Evolutionary conservation across 2,113 vertebrate genomes (phyloP).

Genomic region (Alligator mississippiensis): DNA sequence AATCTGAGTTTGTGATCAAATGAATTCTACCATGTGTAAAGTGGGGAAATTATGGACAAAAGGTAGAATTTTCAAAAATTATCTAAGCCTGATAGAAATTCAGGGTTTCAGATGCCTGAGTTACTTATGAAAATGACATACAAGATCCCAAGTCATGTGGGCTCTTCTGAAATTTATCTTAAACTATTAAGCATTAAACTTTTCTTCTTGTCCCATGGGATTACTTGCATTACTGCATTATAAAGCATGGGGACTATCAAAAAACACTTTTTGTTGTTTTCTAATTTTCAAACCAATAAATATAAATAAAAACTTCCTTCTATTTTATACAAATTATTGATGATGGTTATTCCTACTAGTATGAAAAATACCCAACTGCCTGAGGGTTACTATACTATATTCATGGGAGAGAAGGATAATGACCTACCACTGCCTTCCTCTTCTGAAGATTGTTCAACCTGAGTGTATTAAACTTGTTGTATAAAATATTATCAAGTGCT

Average conservation of each 20-base stretch:
- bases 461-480: neutral
- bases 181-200: no score
- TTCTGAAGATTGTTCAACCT: neutral
- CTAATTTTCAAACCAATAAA: neutral
- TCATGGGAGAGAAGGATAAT: neutral
- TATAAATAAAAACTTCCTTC: neutral
- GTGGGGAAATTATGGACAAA: neutral
- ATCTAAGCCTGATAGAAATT: neutral
- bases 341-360: neutral
- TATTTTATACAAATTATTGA: neutral
- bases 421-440: neutral
- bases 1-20: neutral
- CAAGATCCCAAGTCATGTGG: no score
- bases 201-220: neutral
- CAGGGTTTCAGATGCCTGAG: neutral
- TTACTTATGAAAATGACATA: neutral
- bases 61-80: neutral
- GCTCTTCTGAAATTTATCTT: neutral
- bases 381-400: neutral
- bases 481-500: neutral
- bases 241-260: neutral
- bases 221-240: neutral
- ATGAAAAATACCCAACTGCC: neutral
- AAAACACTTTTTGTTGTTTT: neutral
- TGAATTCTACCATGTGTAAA: accelerated